Conservation (phyloP, 2,888 invertebrate genomes). For the Branchellion lobata region DNA sequence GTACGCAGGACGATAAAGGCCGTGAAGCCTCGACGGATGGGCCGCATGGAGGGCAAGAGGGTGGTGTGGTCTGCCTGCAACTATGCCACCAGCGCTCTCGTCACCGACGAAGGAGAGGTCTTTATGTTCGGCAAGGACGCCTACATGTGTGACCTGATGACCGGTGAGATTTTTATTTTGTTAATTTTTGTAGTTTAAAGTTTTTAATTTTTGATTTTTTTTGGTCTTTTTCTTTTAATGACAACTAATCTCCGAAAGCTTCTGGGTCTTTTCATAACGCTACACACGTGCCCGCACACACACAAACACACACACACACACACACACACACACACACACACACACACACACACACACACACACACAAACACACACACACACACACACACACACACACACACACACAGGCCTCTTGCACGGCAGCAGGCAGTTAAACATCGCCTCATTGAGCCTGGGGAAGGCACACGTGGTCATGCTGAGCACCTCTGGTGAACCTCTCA, state of each 20-base stretch:
- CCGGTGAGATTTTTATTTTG: constrained; percentile 61
- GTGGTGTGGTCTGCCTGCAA: constrained; percentile 85
- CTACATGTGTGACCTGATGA: constrained; percentile 64
- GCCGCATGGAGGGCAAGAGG: constrained; percentile 81
- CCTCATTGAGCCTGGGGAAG: constrained; percentile 83
- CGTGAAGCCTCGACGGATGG: constrained; percentile 86
- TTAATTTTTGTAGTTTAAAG: background rate
- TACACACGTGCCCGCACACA: too few relatives aligned
- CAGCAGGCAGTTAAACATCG: constrained; percentile 72
- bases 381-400: background rate
- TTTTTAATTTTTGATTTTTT: background rate
- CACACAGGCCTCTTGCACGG: constrained; percentile 73
- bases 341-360: background rate
- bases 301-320: background rate
- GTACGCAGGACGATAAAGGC: constrained; percentile 80
- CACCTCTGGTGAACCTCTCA: background rate
- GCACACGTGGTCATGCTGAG: constrained; percentile 90
- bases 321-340: background rate
- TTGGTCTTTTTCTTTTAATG: background rate
- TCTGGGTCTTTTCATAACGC: too few relatives aligned
- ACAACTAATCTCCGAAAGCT: background rate
- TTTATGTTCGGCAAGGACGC: constrained; percentile 90
- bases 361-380: background rate
- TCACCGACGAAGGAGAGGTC: constrained; percentile 83
- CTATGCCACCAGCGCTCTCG: constrained; percentile 88